Conservation (phyloP, 2,888 invertebrate genomes). For the Stenodema calcarata region DNA sequence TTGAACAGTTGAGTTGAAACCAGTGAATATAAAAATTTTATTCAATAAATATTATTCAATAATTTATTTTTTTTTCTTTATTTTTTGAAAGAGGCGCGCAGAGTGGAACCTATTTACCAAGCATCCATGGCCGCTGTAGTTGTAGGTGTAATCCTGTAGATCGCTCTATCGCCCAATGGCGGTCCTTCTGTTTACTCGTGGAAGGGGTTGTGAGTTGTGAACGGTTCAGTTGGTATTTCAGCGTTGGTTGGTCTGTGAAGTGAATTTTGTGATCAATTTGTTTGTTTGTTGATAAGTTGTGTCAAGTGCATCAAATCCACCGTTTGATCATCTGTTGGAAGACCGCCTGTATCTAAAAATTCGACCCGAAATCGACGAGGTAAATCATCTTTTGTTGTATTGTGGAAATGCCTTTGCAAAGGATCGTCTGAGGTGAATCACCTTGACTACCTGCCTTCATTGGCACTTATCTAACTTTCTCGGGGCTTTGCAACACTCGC, state of each 20-base stretch:
- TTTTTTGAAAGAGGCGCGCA: too few relatives aligned
- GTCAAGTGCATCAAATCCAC: neutral
- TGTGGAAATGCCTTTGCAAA: constrained; percentile 1
- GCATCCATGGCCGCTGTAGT: neutral
- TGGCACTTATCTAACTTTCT: constrained; percentile 47
- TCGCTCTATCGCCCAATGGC: neutral
- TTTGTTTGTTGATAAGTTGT: neutral
- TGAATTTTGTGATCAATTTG: neutral
- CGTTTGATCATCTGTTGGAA: neutral
- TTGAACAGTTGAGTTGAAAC: too few relatives aligned
- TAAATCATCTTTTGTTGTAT: neutral
- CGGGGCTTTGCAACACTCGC: constrained; percentile 17
- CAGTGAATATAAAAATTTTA: too few relatives aligned
- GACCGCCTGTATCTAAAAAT: neutral
- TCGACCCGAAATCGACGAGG: neutral
- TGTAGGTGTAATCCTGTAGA: neutral
- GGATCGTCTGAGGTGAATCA: constrained; percentile 41
- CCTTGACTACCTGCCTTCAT: constrained; percentile 46
- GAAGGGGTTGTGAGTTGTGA: neutral
- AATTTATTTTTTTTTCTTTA: too few relatives aligned
- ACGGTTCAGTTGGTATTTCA: constrained; percentile 14
- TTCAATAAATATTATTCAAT: too few relatives aligned
- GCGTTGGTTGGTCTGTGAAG: neutral
- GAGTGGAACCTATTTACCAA: too few relatives aligned
- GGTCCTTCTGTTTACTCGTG: constrained; percentile 27